Percentiles rank a stretch among this genome's conserved stretches.
These are phyloP conservation scores for Papilio polyxenes DNA, from an alignment of 1,140 invertebrate species.

Conservation along the genomic window DNA sequence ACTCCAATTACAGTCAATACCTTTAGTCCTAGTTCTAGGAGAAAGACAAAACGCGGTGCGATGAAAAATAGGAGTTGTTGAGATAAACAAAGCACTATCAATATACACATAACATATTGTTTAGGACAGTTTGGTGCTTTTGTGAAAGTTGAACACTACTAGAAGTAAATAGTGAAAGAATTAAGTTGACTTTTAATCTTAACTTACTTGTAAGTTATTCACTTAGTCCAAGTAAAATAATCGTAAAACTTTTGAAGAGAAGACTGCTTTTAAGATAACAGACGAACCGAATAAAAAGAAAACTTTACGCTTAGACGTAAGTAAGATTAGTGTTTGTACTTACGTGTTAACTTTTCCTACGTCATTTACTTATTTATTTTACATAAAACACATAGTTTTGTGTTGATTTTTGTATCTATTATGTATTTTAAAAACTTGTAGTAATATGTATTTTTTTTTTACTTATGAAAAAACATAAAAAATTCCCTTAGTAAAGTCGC, in stretches of 20 bases:
- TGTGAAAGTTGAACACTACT: not conserved
- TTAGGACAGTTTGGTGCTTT: not conserved
- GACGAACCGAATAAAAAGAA: not conserved
- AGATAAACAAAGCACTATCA: not conserved
- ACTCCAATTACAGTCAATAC: no score
- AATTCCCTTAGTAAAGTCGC: not conserved
- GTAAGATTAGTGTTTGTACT: conserved; percentile 23
- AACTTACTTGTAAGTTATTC: conserved; percentile 10
- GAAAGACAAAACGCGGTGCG: not conserved
- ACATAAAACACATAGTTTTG: not conserved
- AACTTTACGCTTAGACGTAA: conserved; percentile 1
- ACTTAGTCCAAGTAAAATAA: conserved; percentile 5
- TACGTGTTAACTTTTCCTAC: not conserved
- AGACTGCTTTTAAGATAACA: conserved; percentile 24
- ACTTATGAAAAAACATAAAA: not conserved
- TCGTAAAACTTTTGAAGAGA: conserved; percentile 14
- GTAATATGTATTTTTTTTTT: not conserved
- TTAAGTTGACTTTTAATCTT: not conserved
- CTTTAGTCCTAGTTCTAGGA: no score
- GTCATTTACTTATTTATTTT: not conserved
- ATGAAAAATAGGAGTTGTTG: not conserved
- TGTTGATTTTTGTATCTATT: no score
- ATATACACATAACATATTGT: not conserved
- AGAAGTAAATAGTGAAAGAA: not conserved
- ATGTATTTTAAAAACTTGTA: no score